A percentile compares a stretch with the other conserved stretches of the same genome.
phyloP scores from a whole-genome alignment of 2,797 vertebrate genomes.

The Phyllotis vaccarum region DNA sequence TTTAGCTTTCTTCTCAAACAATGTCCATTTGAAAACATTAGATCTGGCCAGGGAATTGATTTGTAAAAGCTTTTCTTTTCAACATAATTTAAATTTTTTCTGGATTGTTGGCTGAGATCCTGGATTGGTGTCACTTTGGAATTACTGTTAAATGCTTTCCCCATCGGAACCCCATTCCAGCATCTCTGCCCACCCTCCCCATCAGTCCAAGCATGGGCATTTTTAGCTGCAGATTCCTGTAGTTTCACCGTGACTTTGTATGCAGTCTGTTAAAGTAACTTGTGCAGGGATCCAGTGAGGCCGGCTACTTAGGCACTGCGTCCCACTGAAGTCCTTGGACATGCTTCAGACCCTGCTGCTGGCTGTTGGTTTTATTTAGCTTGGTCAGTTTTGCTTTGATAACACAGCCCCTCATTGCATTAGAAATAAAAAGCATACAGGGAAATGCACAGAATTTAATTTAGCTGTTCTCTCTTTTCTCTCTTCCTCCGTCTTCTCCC shows the following conservation, averaged over 20 bases:
- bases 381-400: constrained; percentile 58
- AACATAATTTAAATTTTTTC: constrained; percentile 80
- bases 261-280: constrained; percentile 69
- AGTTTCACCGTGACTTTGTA: constrained; percentile 70
- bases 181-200: background rate
- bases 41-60: constrained; percentile 75
- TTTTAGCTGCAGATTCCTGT: constrained; percentile 56
- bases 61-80: constrained; percentile 74
- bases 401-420: constrained; percentile 10
- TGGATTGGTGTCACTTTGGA: constrained; percentile 80
- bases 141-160: constrained; percentile 75
- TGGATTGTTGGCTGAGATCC: constrained; percentile 80
- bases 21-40: constrained; percentile 76
- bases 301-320: background rate
- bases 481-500: too few species aligned
- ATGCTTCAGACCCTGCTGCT: constrained; percentile 43
- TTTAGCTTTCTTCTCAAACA: constrained; percentile 87
- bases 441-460: constrained; percentile 44
- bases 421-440: constrained; percentile 23
- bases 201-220: constrained; percentile 16
- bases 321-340: constrained; percentile 3
- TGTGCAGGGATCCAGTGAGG: background rate
- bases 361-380: constrained; percentile 44
- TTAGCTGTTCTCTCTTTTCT: accelerated
- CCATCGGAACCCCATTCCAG: constrained; percentile 7